Conservation (phyloP, 2,113 vertebrate species). For the Ceuthmochares aereus region DNA sequence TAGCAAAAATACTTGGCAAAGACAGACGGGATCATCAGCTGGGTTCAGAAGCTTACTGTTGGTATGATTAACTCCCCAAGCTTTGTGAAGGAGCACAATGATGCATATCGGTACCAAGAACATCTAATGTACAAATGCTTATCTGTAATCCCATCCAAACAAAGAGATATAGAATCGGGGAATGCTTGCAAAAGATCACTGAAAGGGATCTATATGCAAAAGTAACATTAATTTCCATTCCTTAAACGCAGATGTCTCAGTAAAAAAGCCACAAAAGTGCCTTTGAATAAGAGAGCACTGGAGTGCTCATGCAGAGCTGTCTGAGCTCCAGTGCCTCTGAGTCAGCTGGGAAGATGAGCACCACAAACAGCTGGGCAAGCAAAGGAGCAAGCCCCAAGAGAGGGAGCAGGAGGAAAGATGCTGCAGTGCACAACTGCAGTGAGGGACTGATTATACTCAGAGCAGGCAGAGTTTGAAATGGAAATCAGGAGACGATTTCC, state of each 20-base stretch:
- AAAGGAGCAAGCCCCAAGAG: slow-evolving; percentile 45
- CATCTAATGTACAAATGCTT: not conserved
- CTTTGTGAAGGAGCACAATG: not conserved
- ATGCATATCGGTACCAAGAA: not conserved
- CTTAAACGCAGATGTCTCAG: slow-evolving; percentile 30
- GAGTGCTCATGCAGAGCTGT: not conserved
- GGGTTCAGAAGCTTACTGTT: not conserved
- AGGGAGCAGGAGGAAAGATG: slow-evolving; percentile 37
- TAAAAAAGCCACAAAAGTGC: not conserved
- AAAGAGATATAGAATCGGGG: not conserved
- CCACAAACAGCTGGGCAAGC: slow-evolving; percentile 51
- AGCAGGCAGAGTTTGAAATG: slow-evolving; percentile 60
- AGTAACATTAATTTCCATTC: slow-evolving; percentile 20
- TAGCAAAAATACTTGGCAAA: not conserved
- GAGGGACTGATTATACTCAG: slow-evolving; percentile 7
- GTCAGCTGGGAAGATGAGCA: slow-evolving; percentile 28
- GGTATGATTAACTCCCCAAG: not conserved
- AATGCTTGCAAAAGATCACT: not conserved
- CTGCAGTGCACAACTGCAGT: slow-evolving; percentile 61
- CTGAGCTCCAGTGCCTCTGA: not conserved
- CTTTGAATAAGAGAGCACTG: not conserved
- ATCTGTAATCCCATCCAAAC: not conserved
- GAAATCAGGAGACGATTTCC: slow-evolving; percentile 57
- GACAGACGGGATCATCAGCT: not conserved
- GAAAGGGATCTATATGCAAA: not conserved